phyloP scores from a whole-genome alignment of 2,113 vertebrate genomes.

The Probosciger aterrimus region DNA sequence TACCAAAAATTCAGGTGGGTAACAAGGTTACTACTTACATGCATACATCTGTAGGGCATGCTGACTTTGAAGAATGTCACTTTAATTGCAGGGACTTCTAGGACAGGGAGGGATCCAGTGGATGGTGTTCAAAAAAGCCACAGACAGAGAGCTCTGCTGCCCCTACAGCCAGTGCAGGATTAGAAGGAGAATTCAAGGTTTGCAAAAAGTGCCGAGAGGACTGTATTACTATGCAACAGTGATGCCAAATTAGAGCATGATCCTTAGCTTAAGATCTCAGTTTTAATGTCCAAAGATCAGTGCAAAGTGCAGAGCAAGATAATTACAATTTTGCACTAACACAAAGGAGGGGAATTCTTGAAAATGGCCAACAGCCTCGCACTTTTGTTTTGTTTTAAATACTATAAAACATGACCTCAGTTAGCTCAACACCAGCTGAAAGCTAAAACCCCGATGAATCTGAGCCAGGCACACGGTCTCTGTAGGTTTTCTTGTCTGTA shows the following conservation, averaged over 20 bases:
- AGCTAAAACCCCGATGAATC: background rate
- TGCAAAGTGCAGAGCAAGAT: background rate
- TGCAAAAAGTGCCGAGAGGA: background rate
- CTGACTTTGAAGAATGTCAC: background rate
- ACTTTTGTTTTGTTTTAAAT: background rate
- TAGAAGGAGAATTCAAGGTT: background rate
- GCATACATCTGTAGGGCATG: background rate
- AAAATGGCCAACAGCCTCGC: background rate
- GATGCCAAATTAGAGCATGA: background rate
- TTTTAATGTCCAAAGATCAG: background rate
- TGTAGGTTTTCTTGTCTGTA: background rate
- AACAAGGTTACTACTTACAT: background rate
- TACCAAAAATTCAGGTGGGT: background rate
- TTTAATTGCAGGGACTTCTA: background rate
- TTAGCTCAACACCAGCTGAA: background rate
- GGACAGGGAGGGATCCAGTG: background rate
- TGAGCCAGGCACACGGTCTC: background rate
- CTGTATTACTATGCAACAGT: background rate
- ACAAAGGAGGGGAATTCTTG: background rate
- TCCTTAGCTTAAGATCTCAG: background rate
- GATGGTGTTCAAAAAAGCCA: background rate
- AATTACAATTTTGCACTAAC: background rate
- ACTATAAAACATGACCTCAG: background rate
- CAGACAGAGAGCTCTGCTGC: background rate
- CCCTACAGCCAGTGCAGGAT: background rate